Evolutionary conservation across 2,888 invertebrate species (phyloP).

Genomic region (Noctua janthina): DNA sequence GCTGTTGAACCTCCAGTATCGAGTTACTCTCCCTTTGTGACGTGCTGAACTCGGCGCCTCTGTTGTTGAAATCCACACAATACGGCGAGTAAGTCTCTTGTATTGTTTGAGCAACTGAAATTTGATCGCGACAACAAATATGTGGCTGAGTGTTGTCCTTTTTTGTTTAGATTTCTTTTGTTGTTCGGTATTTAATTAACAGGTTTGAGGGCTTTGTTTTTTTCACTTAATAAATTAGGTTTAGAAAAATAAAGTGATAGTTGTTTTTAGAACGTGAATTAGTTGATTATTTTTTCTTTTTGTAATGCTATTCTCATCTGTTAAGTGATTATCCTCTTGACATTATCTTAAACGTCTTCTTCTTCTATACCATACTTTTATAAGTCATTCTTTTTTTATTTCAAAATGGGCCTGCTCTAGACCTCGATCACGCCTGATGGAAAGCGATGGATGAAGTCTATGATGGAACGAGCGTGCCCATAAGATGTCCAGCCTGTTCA

Average conservation of each 20-base stretch:
- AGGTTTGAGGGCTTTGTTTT: slow-evolving; percentile 3
- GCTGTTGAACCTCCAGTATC: slow-evolving; percentile 57
- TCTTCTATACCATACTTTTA: too few species aligned
- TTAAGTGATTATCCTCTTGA: neutral
- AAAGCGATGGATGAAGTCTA: too few species aligned
- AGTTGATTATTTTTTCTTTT: neutral
- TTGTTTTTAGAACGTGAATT: neutral
- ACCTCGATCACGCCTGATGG: too few species aligned
- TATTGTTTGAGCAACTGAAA: slow-evolving; percentile 59
- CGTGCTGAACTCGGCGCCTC: slow-evolving; percentile 31
- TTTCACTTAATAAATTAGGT: neutral
- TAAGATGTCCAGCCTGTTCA: too few species aligned
- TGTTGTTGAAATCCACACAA: slow-evolving; percentile 55
- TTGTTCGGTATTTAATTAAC: slow-evolving; percentile 21
- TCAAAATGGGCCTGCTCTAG: too few species aligned
- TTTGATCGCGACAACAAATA: slow-evolving; percentile 48
- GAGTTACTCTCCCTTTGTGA: slow-evolving; percentile 59
- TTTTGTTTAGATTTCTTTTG: slow-evolving; percentile 43
- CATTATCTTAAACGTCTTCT: neutral
- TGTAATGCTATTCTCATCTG: neutral
- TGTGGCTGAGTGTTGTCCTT: slow-evolving; percentile 18
- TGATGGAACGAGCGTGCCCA: too few species aligned
- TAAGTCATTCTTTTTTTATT: too few species aligned
- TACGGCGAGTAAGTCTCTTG: slow-evolving; percentile 25
- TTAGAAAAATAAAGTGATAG: neutral